phyloP scores from a whole-genome alignment of 2,888 invertebrate genomes.

The Laspeyria flexula region DNA sequence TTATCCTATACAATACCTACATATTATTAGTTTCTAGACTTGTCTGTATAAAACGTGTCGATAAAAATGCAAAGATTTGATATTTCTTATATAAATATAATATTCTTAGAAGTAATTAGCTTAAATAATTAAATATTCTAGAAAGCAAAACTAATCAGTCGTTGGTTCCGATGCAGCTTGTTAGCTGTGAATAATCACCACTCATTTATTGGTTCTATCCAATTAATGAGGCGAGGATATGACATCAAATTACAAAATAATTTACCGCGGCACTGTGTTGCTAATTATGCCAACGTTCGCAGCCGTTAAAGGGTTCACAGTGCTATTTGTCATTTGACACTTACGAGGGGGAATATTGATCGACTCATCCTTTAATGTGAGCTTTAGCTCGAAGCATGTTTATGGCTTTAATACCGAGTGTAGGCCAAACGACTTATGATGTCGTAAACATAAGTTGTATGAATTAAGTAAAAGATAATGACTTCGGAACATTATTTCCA shows the following conservation, averaged over 20 bases:
- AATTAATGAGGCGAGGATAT: constrained; percentile 53
- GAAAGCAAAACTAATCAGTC: neutral
- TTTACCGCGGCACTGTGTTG: constrained; percentile 50
- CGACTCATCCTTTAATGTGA: constrained; percentile 44
- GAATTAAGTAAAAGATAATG: constrained; percentile 80
- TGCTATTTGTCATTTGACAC: constrained; percentile 66
- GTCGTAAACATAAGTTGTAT: constrained; percentile 63
- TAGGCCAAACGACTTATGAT: constrained; percentile 39
- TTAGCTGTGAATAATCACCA: constrained; percentile 45
- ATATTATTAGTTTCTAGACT: too few relatives aligned
- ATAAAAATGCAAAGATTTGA: too few relatives aligned
- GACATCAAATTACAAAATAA: constrained; percentile 74
- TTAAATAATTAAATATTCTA: too few relatives aligned
- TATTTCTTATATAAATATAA: too few relatives aligned
- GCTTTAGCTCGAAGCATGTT: constrained; percentile 29
- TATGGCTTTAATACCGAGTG: constrained; percentile 30
- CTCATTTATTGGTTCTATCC: constrained; percentile 33
- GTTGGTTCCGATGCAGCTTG: constrained; percentile 29
- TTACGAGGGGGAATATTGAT: constrained; percentile 65
- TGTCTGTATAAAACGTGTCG: too few relatives aligned
- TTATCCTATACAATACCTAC: too few relatives aligned
- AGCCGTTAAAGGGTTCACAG: constrained; percentile 49
- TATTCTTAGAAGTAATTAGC: too few relatives aligned
- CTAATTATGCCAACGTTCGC: constrained; percentile 56
- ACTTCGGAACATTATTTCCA: constrained; percentile 74